A percentile compares a stretch with the other conserved stretches of the same genome.
Evolutionary conservation across 2,113 vertebrate species (phyloP).

Genomic region (Proteles cristata): DNA sequence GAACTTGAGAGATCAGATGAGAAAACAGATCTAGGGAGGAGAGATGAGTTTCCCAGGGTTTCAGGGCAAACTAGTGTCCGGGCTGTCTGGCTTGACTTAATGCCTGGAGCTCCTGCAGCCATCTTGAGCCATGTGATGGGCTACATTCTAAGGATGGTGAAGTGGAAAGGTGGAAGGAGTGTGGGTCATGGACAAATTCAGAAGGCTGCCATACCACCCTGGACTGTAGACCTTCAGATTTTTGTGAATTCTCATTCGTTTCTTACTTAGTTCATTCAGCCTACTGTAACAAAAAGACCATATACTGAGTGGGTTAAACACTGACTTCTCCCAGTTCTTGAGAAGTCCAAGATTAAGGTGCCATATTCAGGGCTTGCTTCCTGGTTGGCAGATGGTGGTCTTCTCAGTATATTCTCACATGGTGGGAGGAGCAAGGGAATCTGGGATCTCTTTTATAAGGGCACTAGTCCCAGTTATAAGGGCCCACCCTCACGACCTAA

Average conservation of each 20-base stretch:
- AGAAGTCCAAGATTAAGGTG: not conserved
- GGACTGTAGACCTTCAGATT: not conserved
- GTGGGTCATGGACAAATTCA: not conserved
- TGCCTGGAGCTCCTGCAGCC: not conserved
- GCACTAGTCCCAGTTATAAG: not conserved
- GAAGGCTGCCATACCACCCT: not conserved
- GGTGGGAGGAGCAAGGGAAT: not conserved
- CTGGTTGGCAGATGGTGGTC: not conserved
- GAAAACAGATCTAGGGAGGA: not conserved
- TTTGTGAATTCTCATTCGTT: not conserved
- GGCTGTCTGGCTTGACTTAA: not conserved
- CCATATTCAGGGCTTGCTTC: not conserved
- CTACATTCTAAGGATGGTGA: not conserved
- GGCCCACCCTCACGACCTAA: not conserved
- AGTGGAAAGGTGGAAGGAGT: not conserved
- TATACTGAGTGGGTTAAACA: not conserved
- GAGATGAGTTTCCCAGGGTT: not conserved
- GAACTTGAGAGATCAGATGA: not conserved
- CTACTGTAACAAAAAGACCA: not conserved
- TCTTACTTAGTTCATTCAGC: not conserved
- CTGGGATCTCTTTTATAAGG: not conserved
- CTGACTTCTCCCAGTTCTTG: not conserved
- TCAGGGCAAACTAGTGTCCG: not conserved
- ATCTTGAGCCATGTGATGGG: not conserved
- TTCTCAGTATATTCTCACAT: not conserved